These are phyloP conservation scores for Nowickia ferox DNA, from an alignment of 2,888 invertebrate genomes.

Conservation along the genomic window DNA sequence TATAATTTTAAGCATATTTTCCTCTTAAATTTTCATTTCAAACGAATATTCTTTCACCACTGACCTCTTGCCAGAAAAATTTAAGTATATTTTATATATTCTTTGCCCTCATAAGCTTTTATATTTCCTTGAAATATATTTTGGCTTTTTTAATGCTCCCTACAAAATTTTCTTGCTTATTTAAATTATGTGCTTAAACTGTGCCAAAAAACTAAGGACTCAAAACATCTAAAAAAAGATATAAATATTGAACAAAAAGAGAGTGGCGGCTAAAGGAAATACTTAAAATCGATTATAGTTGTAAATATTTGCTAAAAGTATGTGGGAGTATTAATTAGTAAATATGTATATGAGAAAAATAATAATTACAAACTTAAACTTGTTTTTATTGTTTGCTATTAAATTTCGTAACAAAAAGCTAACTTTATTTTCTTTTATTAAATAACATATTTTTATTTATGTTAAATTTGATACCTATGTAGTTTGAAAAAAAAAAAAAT, in stretches of 20 bases:
- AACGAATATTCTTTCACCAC: neutral
- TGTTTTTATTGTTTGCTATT: too few relatives aligned
- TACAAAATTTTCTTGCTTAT: neutral
- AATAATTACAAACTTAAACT: too few relatives aligned
- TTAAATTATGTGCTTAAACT: slow-evolving; percentile 12
- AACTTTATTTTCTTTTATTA: too few relatives aligned
- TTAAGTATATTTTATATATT: slow-evolving; percentile 1
- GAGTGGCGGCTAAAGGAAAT: neutral
- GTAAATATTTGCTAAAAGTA: too few relatives aligned
- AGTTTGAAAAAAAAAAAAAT: too few relatives aligned
- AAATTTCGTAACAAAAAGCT: too few relatives aligned
- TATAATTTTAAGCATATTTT: slow-evolving; percentile 9
- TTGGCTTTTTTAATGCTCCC: neutral
- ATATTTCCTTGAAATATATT: slow-evolving; percentile 26
- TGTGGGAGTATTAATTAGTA: too few relatives aligned
- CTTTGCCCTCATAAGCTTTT: slow-evolving; percentile 41
- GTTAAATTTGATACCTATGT: too few relatives aligned
- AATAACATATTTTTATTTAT: too few relatives aligned
- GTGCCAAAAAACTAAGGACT: slow-evolving; percentile 32
- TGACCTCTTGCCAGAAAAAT: slow-evolving; percentile 33
- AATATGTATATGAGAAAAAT: too few relatives aligned
- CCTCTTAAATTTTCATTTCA: neutral
- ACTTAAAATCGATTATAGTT: neutral
- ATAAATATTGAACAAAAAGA: neutral
- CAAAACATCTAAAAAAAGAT: neutral